Evolutionary conservation across 2,888 invertebrate genomes (phyloP).

Genomic region (Caenorhabditis sp.): DNA sequence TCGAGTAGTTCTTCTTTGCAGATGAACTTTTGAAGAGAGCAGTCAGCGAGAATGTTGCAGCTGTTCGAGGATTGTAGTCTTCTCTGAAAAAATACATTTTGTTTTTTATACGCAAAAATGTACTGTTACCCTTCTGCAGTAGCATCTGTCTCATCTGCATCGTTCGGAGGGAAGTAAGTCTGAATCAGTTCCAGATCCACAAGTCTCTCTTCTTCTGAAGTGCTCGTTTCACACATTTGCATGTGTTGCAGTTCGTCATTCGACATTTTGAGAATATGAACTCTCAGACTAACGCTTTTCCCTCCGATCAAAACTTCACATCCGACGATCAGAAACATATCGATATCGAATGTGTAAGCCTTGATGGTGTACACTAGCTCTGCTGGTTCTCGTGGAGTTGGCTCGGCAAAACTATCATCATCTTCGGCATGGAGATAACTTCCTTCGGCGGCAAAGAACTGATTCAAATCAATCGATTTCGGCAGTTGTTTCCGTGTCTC

Average conservation of each 20-base stretch:
- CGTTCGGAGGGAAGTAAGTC: slow-evolving; percentile 38
- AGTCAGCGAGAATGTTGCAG: slow-evolving; percentile 47
- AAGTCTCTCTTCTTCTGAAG: slow-evolving; percentile 42
- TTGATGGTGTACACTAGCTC: slow-evolving; percentile 45
- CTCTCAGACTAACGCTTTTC: slow-evolving; percentile 29
- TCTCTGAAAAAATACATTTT: slow-evolving; percentile 16
- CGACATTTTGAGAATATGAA: slow-evolving; percentile 55
- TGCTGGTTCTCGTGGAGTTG: neutral
- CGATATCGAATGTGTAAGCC: slow-evolving; percentile 44
- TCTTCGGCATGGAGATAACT: neutral
- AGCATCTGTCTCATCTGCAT: neutral
- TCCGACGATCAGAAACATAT: slow-evolving; percentile 48
- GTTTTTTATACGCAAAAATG: neutral
- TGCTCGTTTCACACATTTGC: slow-evolving; percentile 41
- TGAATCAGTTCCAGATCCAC: slow-evolving; percentile 53
- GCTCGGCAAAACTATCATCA: neutral
- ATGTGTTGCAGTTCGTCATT: slow-evolving; percentile 48
- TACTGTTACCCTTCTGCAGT: slow-evolving; percentile 2
- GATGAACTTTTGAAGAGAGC: slow-evolving; percentile 57
- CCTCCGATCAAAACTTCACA: slow-evolving; percentile 30
- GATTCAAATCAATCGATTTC: slow-evolving; percentile 42
- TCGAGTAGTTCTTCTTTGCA: slow-evolving; percentile 46
- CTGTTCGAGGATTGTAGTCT: neutral
- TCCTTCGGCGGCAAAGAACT: slow-evolving; percentile 19
- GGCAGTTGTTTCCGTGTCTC: slow-evolving; percentile 51